Evolutionary conservation across 2,888 invertebrate species (phyloP).

Genomic region (Anarsia innoxiella): DNA sequence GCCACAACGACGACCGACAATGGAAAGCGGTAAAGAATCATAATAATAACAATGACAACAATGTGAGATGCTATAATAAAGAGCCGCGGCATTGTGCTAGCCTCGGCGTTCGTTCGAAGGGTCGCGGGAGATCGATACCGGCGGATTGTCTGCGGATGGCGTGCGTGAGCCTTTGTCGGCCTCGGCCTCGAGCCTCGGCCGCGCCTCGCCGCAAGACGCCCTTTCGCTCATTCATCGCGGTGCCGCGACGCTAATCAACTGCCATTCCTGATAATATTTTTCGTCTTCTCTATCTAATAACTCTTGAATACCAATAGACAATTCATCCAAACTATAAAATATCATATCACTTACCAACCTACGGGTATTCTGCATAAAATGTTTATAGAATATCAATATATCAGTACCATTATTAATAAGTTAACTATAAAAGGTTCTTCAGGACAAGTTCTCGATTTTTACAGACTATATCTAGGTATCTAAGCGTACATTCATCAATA

Average conservation of each 20-base stretch:
- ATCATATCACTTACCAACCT: too few relatives aligned
- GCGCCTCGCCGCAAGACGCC: slow-evolving; percentile 16
- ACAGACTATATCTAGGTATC: too few relatives aligned
- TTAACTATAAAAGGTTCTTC: too few relatives aligned
- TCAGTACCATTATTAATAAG: too few relatives aligned
- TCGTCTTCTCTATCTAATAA: too few relatives aligned
- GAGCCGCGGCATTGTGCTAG: slow-evolving; percentile 72
- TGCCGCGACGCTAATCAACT: slow-evolving; percentile 47
- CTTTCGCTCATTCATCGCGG: slow-evolving; percentile 42
- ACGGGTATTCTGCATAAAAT: too few relatives aligned
- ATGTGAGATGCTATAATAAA: slow-evolving; percentile 76
- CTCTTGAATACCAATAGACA: too few relatives aligned
- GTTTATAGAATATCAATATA: too few relatives aligned
- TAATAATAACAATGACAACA: slow-evolving; percentile 77
- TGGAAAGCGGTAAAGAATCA: slow-evolving; percentile 76
- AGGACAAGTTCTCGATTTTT: too few relatives aligned
- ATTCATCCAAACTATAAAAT: too few relatives aligned
- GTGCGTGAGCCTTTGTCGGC: slow-evolving; percentile 63
- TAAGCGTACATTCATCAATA: too few relatives aligned
- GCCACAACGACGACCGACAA: slow-evolving; percentile 74
- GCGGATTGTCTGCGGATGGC: slow-evolving; percentile 66
- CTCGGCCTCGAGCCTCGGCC: slow-evolving; percentile 25
- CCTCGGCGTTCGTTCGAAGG: slow-evolving; percentile 70
- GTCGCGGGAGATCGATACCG: slow-evolving; percentile 72
- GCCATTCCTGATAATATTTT: slow-evolving; percentile 28